Conservation (phyloP, 37 sponge, comb jelly and placozoan genomes). For the Chondrilla cf. caribensis region DNA sequence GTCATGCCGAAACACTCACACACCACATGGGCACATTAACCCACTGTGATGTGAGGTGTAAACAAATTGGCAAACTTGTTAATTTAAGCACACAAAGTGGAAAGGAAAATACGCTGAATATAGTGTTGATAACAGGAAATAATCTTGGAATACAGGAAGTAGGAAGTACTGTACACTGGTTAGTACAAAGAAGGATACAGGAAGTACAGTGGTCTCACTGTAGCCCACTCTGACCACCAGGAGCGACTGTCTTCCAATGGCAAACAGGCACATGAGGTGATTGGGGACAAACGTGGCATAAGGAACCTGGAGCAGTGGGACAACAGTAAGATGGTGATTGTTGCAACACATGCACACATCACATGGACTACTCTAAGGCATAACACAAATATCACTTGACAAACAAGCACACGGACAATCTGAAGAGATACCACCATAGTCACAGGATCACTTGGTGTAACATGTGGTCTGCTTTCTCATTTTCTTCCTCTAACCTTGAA, state of each 20-base stretch:
- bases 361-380: no score
- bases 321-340: not conserved
- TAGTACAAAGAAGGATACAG: conserved; percentile 55
- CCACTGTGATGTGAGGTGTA: no score
- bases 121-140: not conserved
- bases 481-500: conserved; percentile 54
- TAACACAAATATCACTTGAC: no score
- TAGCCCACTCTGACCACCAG: conserved; percentile 78
- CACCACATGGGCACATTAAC: no score
- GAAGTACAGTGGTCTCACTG: conserved; percentile 74
- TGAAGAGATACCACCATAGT: no score
- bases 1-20: no score
- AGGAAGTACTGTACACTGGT: not conserved
- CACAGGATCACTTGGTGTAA: no score
- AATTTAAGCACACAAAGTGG: no score
- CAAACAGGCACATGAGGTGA: conserved; percentile 60
- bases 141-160: not conserved
- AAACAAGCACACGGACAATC: no score
- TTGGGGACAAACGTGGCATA: conserved; percentile 59
- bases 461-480: no score
- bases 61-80: no score
- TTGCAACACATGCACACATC: not conserved
- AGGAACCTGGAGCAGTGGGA: conserved; percentile 58
- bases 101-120: no score
- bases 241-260: conserved; percentile 66